These are phyloP conservation scores for Unio pictorum DNA, from an alignment of 2,888 invertebrate species.

Conservation along the genomic window DNA sequence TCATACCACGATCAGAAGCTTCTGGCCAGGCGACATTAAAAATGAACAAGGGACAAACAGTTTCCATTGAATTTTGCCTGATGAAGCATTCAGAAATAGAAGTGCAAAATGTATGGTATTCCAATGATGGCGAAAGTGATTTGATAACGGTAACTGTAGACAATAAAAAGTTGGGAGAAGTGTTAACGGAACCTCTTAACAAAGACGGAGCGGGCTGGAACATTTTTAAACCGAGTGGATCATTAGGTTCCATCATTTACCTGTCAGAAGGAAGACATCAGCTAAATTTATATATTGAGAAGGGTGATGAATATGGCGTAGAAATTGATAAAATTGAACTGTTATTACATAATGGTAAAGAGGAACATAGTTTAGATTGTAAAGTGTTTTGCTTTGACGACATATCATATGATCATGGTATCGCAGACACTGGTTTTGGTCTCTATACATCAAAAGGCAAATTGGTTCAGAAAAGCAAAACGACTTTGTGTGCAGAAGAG, in stretches of 20 bases:
- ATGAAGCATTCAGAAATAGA: slow-evolving; percentile 19
- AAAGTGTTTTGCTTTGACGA: slow-evolving; percentile 40
- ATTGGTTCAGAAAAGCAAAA: slow-evolving; percentile 33
- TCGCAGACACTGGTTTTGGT: not conserved
- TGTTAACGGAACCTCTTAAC: slow-evolving; percentile 8
- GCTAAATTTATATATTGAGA: slow-evolving; percentile 22
- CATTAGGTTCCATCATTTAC: not conserved
- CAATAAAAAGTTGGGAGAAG: slow-evolving; percentile 17
- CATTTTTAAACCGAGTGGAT: slow-evolving; percentile 14
- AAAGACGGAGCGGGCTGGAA: slow-evolving; percentile 32
- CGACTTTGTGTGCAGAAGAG: slow-evolving; percentile 48
- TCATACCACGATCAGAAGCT: slow-evolving; percentile 14
- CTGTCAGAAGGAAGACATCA: slow-evolving; percentile 31
- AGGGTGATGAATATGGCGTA: slow-evolving; percentile 39
- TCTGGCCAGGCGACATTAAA: slow-evolving; percentile 25
- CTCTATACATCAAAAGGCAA: slow-evolving; percentile 5
- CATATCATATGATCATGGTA: slow-evolving; percentile 21
- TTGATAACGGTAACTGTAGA: slow-evolving; percentile 25
- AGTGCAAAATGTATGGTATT: slow-evolving; percentile 26
- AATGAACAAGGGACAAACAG: slow-evolving; percentile 18
- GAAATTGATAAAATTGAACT: slow-evolving; percentile 44
- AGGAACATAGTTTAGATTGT: slow-evolving; percentile 35
- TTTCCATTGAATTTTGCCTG: slow-evolving; percentile 37
- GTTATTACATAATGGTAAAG: slow-evolving; percentile 20
- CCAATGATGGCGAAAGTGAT: slow-evolving; percentile 43